Base-by-base conservation (phyloP, 2,888 invertebrate species). In the Hedychridium roseum region DNA sequence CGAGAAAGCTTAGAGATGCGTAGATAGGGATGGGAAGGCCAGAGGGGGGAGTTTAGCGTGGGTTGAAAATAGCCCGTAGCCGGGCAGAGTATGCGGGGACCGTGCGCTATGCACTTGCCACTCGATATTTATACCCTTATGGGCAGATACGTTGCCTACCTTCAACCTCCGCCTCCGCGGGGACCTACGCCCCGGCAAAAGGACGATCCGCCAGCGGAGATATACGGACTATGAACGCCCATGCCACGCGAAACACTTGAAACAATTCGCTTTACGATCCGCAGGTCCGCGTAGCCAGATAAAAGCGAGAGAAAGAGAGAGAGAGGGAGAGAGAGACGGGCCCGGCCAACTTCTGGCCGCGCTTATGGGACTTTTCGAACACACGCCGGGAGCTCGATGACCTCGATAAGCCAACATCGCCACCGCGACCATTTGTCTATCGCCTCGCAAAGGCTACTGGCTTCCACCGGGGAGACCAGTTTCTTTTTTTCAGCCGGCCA, bases 91-190 rank as follows among this genome's bases (percentile, higher is more conserved):
- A 72, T 72, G 70, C 68, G 34, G 68, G 64, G 61, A 60, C 53
- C 64, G 71, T 67, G 52, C 59, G 68, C 66, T 65, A 71, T 71
- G 72, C 71, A 64, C 67, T 65, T 66, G 69, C 63, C 58, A 57
- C 59, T 60, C 41, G 68, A 68, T 72, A 71, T 72, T 70, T 72
- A 69, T 70, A 66, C 46, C 66, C 60, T 55, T 56, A 60, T 60
- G 53, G 51, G 48, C 47, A 46, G 49, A 50, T 40, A 50, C 44
- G 43, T 40, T 39, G 50, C 32, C 16, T 18, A 18, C 7, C n/a
- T 15, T 15, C 20, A 23, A 44, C 34, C 31, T 23, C 39, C 32
- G 23, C 30, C 47, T 23, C 30, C 16, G 20, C 16, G 32, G 14
- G 21, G 18, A 12, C 17, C 37, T 21, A 14, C 11, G 16, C 21